These are phyloP conservation scores for Cosmia trapezina DNA, from an alignment of 2,888 invertebrate genomes.

Conservation along the genomic window DNA sequence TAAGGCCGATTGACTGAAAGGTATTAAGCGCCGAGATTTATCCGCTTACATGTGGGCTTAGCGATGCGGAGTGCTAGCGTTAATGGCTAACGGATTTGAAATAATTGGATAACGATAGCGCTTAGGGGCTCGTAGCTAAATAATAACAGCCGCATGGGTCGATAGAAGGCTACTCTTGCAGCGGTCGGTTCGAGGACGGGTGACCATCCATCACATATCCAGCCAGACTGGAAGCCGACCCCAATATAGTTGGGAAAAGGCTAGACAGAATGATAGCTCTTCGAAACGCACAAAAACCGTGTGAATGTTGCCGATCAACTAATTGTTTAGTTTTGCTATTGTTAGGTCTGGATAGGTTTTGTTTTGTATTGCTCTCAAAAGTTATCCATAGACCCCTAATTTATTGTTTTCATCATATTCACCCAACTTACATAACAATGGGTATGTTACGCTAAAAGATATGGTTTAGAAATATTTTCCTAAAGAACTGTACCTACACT, in stretches of 20 bases:
- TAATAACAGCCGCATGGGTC: background rate
- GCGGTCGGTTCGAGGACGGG: background rate
- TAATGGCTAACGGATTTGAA: slow-evolving; percentile 64
- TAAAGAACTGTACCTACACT: too few species aligned
- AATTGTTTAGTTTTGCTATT: background rate
- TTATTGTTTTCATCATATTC: background rate
- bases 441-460: too few species aligned
- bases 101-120: slow-evolving; percentile 48
- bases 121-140: background rate
- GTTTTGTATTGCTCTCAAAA: background rate
- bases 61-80: slow-evolving; percentile 64
- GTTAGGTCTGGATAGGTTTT: background rate
- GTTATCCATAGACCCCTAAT: too few species aligned
- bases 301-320: slow-evolving; percentile 1
- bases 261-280: background rate
- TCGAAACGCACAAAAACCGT: slow-evolving; percentile 9
- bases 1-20: slow-evolving; percentile 87
- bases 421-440: background rate
- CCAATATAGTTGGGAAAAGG: background rate
- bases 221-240: background rate
- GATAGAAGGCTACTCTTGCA: background rate
- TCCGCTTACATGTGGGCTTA: slow-evolving; percentile 80
- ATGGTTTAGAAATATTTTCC: background rate
- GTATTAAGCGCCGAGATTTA: slow-evolving; percentile 87
- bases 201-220: background rate